Evolutionary conservation across 2,888 invertebrate genomes (phyloP), one percentile per base, ranked within the genome.

Genomic region (Pardosa pseudoannulata): DNA sequence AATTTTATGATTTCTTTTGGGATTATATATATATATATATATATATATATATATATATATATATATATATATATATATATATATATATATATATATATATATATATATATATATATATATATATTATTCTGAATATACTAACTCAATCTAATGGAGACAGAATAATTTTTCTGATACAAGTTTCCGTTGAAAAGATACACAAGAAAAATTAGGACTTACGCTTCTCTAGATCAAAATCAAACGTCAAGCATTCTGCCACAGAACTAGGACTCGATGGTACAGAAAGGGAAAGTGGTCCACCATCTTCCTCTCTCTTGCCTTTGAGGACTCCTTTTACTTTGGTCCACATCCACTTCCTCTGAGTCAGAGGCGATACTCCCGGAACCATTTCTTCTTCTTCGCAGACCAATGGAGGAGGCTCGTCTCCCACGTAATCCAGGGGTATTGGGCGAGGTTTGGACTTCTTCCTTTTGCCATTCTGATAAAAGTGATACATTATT

Each of bases 331-430:
- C 93, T 92, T 96, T 95, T 87, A 95, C 95, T 90, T 94, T 94
- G 68, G 93, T 94, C 95, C 95, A 95, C 91, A 95, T 95, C 85
- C 95, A 95, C 23, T 93, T 93, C 31, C 89, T 86, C 28, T 93
- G 92, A 89, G 93, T 90, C 65, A 91, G 91, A 67, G 91, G 91
- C 7, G 91, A 91, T 9, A 90, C 89, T 16, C 89, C 89, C 50
- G 89, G 87, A 16, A 86, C 89, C 29, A 74, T 28, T 1, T 31
- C 41, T 11, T 27, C 56, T 19, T 73, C 50, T 0, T 72, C 65
- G 0, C 50, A 46, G 0, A 13, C 2, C 0, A 46, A 11, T 1
- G 39, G 31, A 5, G 11, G 19, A 1, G 29, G 64, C 0, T 72
- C 65, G 6, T 81, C 81, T 9, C 39, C 65, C 0, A 65, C 39